These are phyloP conservation scores for Hippocampus mohnikei DNA, from an alignment of 2,113 vertebrate species.

Conservation along the genomic window DNA sequence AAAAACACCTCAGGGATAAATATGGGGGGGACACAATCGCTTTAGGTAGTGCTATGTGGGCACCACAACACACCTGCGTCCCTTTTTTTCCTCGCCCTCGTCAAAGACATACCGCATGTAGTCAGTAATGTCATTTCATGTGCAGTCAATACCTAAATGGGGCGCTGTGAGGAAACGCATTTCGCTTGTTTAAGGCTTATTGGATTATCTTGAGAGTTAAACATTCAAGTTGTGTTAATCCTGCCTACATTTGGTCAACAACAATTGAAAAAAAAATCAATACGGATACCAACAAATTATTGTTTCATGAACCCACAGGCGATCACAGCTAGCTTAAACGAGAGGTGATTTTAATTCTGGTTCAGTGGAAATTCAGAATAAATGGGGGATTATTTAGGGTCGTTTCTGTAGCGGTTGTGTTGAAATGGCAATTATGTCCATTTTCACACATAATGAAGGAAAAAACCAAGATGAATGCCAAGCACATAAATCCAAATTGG, in stretches of 20 bases:
- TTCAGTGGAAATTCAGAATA: not conserved
- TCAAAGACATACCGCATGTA: constrained; percentile 15
- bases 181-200: not conserved
- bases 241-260: not conserved
- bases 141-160: constrained; percentile 8
- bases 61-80: constrained; percentile 33
- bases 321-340: not conserved
- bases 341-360: not conserved
- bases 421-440: not conserved
- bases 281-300: not conserved
- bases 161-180: not conserved
- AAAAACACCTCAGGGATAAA: constrained; percentile 77
- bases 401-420: not conserved
- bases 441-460: not conserved
- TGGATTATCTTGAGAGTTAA: not conserved
- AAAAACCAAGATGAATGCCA: not conserved
- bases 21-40: constrained; percentile 65
- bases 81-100: constrained; percentile 19
- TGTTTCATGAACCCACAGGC: not conserved
- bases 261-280: not conserved
- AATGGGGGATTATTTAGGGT: not conserved
- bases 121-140: not conserved
- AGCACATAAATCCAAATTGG: too few species aligned
- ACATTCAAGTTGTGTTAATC: constrained; percentile 3
- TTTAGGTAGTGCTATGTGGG: constrained; percentile 68